Percentiles rank a stretch among this genome's conserved stretches.
These are phyloP conservation scores for Leucosticte australis DNA, from an alignment of 2,113 vertebrate genomes.

Conservation along the genomic window DNA sequence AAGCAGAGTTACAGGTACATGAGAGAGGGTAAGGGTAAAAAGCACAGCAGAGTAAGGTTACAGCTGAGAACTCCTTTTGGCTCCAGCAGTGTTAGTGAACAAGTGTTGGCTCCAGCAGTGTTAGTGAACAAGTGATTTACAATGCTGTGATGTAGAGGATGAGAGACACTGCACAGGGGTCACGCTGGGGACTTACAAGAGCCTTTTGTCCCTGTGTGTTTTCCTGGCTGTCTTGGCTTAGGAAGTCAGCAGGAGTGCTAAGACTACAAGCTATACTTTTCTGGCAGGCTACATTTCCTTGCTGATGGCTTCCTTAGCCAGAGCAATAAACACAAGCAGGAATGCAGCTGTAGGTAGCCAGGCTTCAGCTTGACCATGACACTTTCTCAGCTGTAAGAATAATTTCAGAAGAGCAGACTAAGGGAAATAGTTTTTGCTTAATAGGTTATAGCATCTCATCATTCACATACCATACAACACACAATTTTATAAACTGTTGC, in stretches of 20 bases:
- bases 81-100: neutral
- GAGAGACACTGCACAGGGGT: neutral
- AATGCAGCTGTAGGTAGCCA: neutral
- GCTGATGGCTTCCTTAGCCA: neutral
- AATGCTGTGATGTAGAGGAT: neutral
- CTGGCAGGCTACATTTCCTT: neutral
- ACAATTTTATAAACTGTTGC: constrained; percentile 22
- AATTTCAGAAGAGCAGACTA: constrained; percentile 4
- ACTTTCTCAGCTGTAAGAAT: neutral
- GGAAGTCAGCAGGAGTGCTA: neutral
- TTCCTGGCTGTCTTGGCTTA: neutral
- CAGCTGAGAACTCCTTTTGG: neutral
- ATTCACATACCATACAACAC: neutral
- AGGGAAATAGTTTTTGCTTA: constrained; percentile 23
- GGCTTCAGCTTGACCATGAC: neutral
- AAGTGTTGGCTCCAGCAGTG: neutral
- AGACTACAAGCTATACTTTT: neutral
- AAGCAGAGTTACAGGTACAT: neutral
- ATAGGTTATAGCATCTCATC: neutral
- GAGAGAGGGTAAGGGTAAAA: neutral
- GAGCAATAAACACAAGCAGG: neutral
- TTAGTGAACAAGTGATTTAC: neutral
- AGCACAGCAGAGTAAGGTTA: neutral
- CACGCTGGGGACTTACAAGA: neutral
- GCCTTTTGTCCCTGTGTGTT: neutral